These are phyloP conservation scores for Harpalus rubripes DNA, from an alignment of 2,888 invertebrate genomes.

Conservation along the genomic window DNA sequence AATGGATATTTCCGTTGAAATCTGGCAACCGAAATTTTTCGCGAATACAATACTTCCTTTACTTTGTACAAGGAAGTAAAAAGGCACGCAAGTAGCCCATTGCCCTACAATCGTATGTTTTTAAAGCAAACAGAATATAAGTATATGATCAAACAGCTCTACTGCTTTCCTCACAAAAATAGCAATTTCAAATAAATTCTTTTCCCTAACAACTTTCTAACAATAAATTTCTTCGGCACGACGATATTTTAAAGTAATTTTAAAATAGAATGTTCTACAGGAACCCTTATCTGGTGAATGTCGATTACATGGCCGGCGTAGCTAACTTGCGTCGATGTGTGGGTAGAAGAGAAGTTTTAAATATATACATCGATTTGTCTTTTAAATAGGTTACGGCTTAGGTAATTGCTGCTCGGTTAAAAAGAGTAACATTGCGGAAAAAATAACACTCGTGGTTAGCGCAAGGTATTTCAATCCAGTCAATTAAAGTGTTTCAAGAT, in stretches of 20 bases:
- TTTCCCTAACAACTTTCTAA: too few species aligned
- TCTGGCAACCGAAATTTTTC: too few species aligned
- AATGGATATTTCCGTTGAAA: too few species aligned
- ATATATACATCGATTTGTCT: constrained; percentile 55
- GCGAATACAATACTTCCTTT: too few species aligned
- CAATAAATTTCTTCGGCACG: neutral
- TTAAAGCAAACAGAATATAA: too few species aligned
- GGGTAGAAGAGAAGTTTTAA: constrained; percentile 32
- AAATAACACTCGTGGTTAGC: constrained; percentile 44
- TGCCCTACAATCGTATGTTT: too few species aligned
- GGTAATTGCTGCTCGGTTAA: constrained; percentile 43
- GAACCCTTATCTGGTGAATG: neutral
- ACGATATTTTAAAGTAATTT: neutral
- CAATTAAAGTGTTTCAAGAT: constrained; percentile 28
- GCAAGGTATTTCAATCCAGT: neutral
- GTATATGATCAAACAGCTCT: too few species aligned
- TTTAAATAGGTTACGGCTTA: constrained; percentile 47
- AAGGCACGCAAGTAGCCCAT: too few species aligned
- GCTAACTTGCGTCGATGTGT: constrained; percentile 3
- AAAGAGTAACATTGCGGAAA: constrained; percentile 13
- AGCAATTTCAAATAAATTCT: too few species aligned
- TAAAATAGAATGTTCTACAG: constrained; percentile 6
- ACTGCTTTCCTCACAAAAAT: too few species aligned
- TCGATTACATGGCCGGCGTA: neutral
- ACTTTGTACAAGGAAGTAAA: too few species aligned